Percentiles rank a stretch among this genome's conserved stretches.
Conservation (phyloP, 2,113 vertebrate genomes). For the Seriola quinqueradiata region DNA sequence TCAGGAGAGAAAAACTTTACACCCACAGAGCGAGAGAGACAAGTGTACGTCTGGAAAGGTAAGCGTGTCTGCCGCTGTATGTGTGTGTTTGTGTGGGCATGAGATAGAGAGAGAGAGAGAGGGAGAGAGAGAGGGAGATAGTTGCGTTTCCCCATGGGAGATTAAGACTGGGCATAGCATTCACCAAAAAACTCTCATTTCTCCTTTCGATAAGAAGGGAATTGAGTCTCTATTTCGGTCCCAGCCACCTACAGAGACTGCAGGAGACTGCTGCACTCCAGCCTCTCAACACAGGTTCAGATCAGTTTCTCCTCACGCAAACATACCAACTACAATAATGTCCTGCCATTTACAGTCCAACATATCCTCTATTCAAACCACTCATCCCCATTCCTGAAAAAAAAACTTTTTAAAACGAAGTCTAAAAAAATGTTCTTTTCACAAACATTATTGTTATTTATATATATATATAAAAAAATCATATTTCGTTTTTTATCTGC, state of each 20-base stretch:
- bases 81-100: conserved; percentile 52
- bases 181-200: conserved; percentile 71
- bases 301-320: conserved; percentile 56
- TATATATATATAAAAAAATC: background rate
- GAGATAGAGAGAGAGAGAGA: conserved; percentile 19
- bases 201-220: conserved; percentile 73
- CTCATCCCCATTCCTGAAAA: conserved; percentile 39
- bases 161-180: conserved; percentile 73
- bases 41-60: conserved; percentile 66
- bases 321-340: conserved; percentile 52
- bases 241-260: conserved; percentile 68
- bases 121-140: conserved; percentile 2
- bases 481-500: background rate
- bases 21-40: conserved; percentile 65
- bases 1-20: conserved; percentile 65
- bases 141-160: conserved; percentile 64
- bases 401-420: background rate
- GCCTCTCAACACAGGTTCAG: conserved; percentile 54
- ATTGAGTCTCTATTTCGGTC: conserved; percentile 77
- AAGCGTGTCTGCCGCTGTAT: conserved; percentile 54
- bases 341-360: conserved; percentile 49
- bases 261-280: conserved; percentile 55
- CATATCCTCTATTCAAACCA: conserved; percentile 27
- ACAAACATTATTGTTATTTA: background rate
- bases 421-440: background rate